phyloP scores from a whole-genome alignment of 2,113 vertebrate genomes.

The Picathartes gymnocephalus region DNA sequence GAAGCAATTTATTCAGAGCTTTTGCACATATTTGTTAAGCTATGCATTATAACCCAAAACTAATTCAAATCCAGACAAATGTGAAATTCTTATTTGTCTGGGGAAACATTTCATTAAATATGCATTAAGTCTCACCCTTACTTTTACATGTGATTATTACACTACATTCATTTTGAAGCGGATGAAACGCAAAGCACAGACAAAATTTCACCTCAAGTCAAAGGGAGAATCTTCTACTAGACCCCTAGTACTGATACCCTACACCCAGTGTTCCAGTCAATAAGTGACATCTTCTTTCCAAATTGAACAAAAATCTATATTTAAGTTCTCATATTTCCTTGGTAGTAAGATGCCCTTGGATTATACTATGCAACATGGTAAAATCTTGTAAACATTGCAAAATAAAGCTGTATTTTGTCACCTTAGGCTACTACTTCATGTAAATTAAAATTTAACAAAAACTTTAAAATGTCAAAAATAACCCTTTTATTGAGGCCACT shows the following conservation, averaged over 20 bases:
- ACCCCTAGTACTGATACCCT: too few species aligned
- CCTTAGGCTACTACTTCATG: not conserved
- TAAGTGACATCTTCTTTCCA: not conserved
- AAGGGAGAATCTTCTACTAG: not conserved
- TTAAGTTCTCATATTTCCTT: not conserved
- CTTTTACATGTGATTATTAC: not conserved
- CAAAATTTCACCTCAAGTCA: not conserved
- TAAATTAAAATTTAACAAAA: not conserved
- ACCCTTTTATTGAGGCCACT: not conserved
- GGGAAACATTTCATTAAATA: not conserved
- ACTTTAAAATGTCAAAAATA: not conserved
- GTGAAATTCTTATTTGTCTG: not conserved
- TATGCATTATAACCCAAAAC: not conserved
- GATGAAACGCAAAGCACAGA: not conserved
- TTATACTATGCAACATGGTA: not conserved
- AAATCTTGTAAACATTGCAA: not conserved
- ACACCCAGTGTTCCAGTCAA: not conserved
- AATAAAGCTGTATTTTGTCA: not conserved
- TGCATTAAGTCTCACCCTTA: not conserved
- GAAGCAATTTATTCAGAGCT: not conserved
- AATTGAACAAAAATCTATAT: not conserved
- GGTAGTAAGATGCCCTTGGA: not conserved
- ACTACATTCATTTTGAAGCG: not conserved
- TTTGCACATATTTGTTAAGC: not conserved
- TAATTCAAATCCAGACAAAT: not conserved